Evolutionary conservation across 2,888 invertebrate genomes (phyloP).

Genomic region (Morpho helenor): DNA sequence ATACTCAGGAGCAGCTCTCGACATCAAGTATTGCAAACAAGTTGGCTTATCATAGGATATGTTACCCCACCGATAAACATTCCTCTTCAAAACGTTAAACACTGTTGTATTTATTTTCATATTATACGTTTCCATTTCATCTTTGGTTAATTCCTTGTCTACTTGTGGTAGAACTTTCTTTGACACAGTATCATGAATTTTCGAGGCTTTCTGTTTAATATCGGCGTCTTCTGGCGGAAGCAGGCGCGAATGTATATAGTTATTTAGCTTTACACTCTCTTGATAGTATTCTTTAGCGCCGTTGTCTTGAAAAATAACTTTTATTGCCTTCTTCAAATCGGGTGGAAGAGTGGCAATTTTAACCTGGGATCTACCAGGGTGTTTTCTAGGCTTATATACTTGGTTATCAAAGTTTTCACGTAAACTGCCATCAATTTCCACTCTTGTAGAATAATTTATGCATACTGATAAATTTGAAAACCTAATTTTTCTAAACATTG

Average conservation of each 20-base stretch:
- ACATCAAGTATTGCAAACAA: slow-evolving; percentile 84
- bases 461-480: slow-evolving; percentile 38
- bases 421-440: slow-evolving; percentile 72
- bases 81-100: slow-evolving; percentile 76
- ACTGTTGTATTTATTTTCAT: slow-evolving; percentile 75
- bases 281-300: slow-evolving; percentile 75
- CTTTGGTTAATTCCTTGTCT: slow-evolving; percentile 39
- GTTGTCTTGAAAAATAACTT: slow-evolving; percentile 76
- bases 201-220: slow-evolving; percentile 60
- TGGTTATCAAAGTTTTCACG: slow-evolving; percentile 70
- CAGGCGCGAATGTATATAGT: slow-evolving; percentile 81
- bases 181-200: slow-evolving; percentile 56
- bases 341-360: slow-evolving; percentile 79
- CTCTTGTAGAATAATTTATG: slow-evolving; percentile 52
- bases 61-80: slow-evolving; percentile 86
- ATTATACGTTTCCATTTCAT: slow-evolving; percentile 59
- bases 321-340: slow-evolving; percentile 78
- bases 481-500: slow-evolving; percentile 62
- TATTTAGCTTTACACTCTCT: slow-evolving; percentile 75
- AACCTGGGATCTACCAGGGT: slow-evolving; percentile 83
- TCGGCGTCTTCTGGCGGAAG: slow-evolving; percentile 82
- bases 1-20: slow-evolving; percentile 87
- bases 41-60: slow-evolving; percentile 83
- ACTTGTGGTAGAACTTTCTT: slow-evolving; percentile 46
- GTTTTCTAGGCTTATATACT: slow-evolving; percentile 82